phyloP scores from a whole-genome alignment of 2,797 vertebrate genomes.

The Melanotaenia boesemani region DNA sequence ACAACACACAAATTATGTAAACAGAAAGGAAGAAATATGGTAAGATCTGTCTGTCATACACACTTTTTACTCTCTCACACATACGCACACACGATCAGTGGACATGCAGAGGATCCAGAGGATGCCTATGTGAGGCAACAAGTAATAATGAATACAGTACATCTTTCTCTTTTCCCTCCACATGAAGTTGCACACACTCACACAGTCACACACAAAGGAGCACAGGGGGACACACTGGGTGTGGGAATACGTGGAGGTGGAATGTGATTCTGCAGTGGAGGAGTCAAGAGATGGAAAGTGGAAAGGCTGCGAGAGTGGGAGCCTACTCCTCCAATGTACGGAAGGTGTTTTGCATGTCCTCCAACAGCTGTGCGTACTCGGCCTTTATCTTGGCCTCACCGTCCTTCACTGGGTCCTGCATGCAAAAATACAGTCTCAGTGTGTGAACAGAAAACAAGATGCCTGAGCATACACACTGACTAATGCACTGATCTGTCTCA shows the following conservation, averaged over 20 bases:
- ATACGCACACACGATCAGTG: constrained; percentile 34
- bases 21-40: constrained; percentile 61
- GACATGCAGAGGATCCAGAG: constrained; percentile 76
- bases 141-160: constrained; percentile 79
- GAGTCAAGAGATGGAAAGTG: constrained; percentile 52
- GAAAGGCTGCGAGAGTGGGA: constrained; percentile 8
- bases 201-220: constrained; percentile 59
- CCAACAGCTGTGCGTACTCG: constrained; percentile 92
- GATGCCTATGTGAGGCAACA: constrained; percentile 55
- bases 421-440: constrained; percentile 69
- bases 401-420: constrained; percentile 94
- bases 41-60: constrained; percentile 51
- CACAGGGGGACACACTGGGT: constrained; percentile 50
- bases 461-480: too few species aligned
- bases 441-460: not conserved
- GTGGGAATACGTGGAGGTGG: constrained; percentile 65
- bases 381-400: constrained; percentile 95
- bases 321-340: constrained; percentile 90
- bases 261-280: constrained; percentile 79
- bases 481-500: not conserved
- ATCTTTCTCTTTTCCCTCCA: constrained; percentile 78
- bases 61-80: constrained; percentile 41
- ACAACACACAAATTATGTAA: constrained; percentile 71
- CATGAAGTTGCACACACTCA: constrained; percentile 47
- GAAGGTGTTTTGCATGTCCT: constrained; percentile 98